Conservation (phyloP, 2,113 vertebrate genomes). For the Istiophorus platypterus region DNA sequence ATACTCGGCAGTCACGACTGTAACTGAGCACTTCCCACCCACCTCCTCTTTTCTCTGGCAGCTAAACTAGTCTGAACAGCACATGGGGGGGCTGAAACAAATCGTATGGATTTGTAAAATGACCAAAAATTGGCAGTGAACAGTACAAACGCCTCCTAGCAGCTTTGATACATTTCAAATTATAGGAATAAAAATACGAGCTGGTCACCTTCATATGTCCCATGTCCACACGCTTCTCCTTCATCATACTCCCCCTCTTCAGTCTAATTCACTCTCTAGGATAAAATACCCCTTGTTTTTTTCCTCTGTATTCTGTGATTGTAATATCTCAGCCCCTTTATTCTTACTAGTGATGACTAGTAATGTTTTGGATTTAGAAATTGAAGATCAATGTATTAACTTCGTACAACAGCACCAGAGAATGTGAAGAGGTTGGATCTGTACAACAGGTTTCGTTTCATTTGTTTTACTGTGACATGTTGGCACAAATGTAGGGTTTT, state of each 20-base stretch:
- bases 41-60: background rate
- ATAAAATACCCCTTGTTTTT: background rate
- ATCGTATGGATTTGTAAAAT: slow-evolving; percentile 23
- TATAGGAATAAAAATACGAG: slow-evolving; percentile 21
- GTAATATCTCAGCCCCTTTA: background rate
- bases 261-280: background rate
- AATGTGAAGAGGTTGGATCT: too few species aligned
- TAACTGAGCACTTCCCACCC: background rate
- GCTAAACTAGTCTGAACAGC: background rate
- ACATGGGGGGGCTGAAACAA: slow-evolving; percentile 10
- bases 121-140: slow-evolving; percentile 25
- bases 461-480: background rate
- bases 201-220: slow-evolving; percentile 12
- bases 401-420: too few species aligned
- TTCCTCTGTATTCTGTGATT: background rate
- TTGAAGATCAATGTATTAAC: background rate
- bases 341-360: background rate
- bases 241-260: background rate
- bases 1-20: slow-evolving; percentile 1
- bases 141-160: background rate
- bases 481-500: background rate
- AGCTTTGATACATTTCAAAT: background rate
- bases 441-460: background rate
- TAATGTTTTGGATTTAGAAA: background rate
- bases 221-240: background rate